Base-by-base conservation (phyloP, 2,888 invertebrate species). In the Leptopterna dolabrata region DNA sequence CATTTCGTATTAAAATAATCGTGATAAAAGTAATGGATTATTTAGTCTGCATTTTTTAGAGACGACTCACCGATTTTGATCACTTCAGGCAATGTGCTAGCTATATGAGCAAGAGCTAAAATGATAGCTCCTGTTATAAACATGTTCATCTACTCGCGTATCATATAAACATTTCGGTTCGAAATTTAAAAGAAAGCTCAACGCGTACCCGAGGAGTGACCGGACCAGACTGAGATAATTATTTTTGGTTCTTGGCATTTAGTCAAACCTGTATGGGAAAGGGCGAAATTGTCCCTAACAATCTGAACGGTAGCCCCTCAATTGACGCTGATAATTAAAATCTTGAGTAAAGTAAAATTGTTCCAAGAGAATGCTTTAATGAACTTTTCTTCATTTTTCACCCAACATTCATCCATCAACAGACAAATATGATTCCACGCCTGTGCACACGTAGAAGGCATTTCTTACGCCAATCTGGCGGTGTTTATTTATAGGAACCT, bases 211-310 rank as follows among this genome's bases (percentile, higher is more conserved):
- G 81, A 36, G 16, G 83, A 41, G 41, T 70, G 71, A 83, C 83
- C 83, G 70, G 83, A 63, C 83, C 36, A 36, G 43, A 83, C 83
- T 83, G 83, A 83, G 83, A 83, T 70, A 83, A 83, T 83, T 83
- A 83, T 83, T 47, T 81, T 83, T 70, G 70, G 83, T 63, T 83
- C 27, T 83, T 83, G 83, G 83, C 83, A 83, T 27, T 19, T 41
- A 70, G 63, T 83, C 83, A 83, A 83, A 47, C 41, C 70, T 45
- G 45, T 78, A 78, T 45, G 78, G 45, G 78, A 78, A 27, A 81
- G 16, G 81, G 81, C 30, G 81, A 41, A 73, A 30, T 30, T 30
- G 73, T 73, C 41, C 73, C 11, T 19, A 36, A 16, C 30, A 36
- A 73, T 73, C 16, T 73, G 27, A 24, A 63, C 63, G 19, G 24